Conservation (phyloP, 2,888 invertebrate species). For the Nephrotoma appendiculata region DNA sequence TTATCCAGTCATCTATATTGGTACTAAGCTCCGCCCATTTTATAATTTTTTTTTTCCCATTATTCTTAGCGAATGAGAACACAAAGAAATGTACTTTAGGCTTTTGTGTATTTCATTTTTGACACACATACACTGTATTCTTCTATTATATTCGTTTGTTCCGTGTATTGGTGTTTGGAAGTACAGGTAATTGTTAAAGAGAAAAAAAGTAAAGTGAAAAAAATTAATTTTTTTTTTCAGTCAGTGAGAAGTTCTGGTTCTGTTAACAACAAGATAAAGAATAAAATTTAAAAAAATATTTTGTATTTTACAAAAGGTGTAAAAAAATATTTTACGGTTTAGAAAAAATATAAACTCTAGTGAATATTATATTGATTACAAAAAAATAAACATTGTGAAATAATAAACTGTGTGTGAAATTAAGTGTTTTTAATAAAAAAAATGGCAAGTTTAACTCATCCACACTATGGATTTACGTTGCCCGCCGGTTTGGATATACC, state of each 20-base stretch:
- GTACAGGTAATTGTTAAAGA: background rate
- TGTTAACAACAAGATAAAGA: background rate
- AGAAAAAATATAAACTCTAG: background rate
- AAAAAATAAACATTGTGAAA: background rate
- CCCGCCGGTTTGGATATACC: constrained; percentile 29
- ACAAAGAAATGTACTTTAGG: background rate
- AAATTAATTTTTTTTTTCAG: background rate
- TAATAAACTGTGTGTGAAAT: background rate
- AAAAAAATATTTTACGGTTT: background rate
- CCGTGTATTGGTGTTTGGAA: background rate
- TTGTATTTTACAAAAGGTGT: background rate
- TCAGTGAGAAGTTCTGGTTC: background rate
- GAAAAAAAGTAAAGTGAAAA: background rate
- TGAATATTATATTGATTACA: background rate
- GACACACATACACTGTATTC: background rate
- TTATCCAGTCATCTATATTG: background rate
- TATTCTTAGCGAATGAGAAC: background rate
- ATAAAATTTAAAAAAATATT: background rate
- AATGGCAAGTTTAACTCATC: constrained; percentile 32
- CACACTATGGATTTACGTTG: constrained; percentile 32
- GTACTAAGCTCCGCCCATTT: background rate
- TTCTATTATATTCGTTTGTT: background rate
- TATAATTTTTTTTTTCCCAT: background rate
- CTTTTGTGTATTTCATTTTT: background rate
- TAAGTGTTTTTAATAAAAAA: background rate